A percentile compares a stretch with the other conserved stretches of the same genome.
Evolutionary conservation across 2,113 vertebrate genomes (phyloP).

Genomic region (Elanoides forficatus): DNA sequence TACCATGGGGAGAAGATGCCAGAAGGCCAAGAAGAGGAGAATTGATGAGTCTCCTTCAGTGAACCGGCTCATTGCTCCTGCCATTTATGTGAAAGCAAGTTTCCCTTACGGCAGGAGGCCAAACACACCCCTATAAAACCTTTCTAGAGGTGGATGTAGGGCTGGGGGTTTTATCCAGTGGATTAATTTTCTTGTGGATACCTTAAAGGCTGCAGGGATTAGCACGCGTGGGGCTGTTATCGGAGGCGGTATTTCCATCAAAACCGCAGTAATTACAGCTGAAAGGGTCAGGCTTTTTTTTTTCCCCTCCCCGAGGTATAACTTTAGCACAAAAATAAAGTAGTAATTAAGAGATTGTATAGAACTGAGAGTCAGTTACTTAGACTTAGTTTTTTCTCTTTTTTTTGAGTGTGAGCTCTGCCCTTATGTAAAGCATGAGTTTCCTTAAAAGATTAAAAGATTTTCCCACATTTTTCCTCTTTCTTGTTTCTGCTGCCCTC

Average conservation of each 20-base stretch:
- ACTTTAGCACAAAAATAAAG: constrained; percentile 13
- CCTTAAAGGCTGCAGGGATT: constrained; percentile 24
- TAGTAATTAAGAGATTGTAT: constrained; percentile 63
- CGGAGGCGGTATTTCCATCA: constrained; percentile 40
- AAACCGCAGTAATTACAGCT: constrained; percentile 60
- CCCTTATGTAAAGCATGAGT: not conserved
- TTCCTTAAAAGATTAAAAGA: not conserved
- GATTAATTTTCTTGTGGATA: not conserved
- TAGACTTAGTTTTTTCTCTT: not conserved
- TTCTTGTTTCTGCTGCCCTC: not conserved
- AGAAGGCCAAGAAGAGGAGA: not conserved
- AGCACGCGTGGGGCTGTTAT: not conserved
- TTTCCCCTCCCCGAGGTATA: not conserved
- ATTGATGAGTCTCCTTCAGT: not conserved
- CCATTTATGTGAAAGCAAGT: not conserved
- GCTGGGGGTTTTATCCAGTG: not conserved
- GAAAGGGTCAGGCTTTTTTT: not conserved
- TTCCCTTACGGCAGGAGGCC: not conserved
- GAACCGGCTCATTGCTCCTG: not conserved
- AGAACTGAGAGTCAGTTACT: constrained; percentile 7
- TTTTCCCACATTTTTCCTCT: not conserved
- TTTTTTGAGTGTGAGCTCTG: not conserved
- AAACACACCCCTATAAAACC: not conserved
- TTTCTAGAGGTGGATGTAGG: rapidly evolving
- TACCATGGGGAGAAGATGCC: rapidly evolving